Evolutionary conservation across 1,140 invertebrate species (phyloP).

Genomic region (Reticulitermes speratus): DNA sequence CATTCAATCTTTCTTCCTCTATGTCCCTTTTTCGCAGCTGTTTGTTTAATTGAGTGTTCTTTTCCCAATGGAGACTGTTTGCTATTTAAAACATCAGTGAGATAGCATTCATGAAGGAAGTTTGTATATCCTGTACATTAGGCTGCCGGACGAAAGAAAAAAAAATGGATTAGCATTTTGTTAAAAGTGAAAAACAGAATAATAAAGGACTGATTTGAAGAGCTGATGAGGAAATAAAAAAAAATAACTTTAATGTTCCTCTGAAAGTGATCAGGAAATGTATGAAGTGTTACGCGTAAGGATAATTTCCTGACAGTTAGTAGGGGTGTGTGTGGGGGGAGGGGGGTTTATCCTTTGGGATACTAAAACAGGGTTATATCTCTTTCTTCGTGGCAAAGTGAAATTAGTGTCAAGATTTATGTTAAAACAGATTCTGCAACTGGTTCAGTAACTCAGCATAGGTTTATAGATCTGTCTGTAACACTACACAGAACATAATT

Average conservation of each 20-base stretch:
- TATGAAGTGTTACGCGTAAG: no score
- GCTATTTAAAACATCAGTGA: background rate
- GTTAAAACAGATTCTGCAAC: no score
- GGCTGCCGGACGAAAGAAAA: background rate
- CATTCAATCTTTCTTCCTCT: background rate
- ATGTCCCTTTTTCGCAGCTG: background rate
- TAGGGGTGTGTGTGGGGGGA: no score
- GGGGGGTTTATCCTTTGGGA: no score
- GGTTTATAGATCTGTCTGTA: no score
- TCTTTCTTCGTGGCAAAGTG: no score
- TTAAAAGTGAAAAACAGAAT: background rate
- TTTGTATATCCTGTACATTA: background rate
- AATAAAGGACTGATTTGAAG: background rate
- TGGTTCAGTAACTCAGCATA: no score
- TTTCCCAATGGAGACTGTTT: constrained; percentile 9
- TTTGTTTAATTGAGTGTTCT: background rate
- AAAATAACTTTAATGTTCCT: background rate
- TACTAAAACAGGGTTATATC: no score
- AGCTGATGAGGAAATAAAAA: background rate
- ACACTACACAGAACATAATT: no score
- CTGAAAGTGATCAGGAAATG: background rate
- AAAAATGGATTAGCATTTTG: background rate
- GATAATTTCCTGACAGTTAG: no score
- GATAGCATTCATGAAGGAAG: background rate
- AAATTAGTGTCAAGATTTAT: no score